Evolutionary conservation across 2,113 vertebrate species (phyloP), one percentile per base, ranked within the genome.

Genomic region (Lota lota): DNA sequence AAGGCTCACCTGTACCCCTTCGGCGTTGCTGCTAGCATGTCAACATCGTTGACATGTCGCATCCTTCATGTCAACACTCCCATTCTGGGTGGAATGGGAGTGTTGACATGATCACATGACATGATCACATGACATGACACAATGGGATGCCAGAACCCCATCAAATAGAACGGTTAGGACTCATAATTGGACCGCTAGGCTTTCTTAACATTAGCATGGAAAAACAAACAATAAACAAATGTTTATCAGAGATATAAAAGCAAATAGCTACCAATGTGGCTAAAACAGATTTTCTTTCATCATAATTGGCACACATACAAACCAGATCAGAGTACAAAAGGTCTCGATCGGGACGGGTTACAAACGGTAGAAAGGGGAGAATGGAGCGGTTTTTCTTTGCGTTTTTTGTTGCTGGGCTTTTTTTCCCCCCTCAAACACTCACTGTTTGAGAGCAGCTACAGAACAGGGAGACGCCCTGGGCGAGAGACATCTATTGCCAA

Each of bases 391-490:
- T 83, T 81, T 88, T 86, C 64, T 76, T 73, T 81, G 82, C 85
- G 78, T 92, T 93, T 93, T 47, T 92, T 92, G 91, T 90, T 87
- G 85, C 89, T 93, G 91, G 91, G 91, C 90, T 91, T 85, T 81
- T 86, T 72, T 72, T 62, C 40, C 40, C 20, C 80, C 78, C 88
- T 90, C 90, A 87, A 89, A 89, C 86, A 22, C 61, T 18, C 70
- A 77, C 61, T 28, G 84, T 90, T 81, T 85, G 85, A 91, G 87
- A 89, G 84, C 88, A 91, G 88, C 85, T 89, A 88, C 85, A 89
- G 72, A 79, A 78, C 12, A 14, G 70, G 59, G 79, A 83, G 54
- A 82, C 63, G 15, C 20, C 76, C 74, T 50, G 70, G 68, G 68
- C 71, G 69, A 1, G 22, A 73, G 79, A 76, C 72, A 75, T 66